Evolutionary conservation across 2,888 invertebrate genomes (phyloP), one percentile per base, ranked within the genome.

Genomic region (Andrena bucephala): DNA sequence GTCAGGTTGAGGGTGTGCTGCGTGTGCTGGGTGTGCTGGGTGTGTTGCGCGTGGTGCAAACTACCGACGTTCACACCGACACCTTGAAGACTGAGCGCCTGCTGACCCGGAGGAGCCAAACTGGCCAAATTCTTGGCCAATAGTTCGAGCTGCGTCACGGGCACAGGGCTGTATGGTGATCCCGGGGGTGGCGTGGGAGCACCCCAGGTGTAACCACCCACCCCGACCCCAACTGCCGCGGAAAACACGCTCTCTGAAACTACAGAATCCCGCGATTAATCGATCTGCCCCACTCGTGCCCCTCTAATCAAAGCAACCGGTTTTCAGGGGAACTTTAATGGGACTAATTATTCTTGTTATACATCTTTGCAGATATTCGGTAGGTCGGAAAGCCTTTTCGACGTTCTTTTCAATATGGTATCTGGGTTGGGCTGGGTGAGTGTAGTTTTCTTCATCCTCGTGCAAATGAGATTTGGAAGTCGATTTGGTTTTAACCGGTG

Each of bases 201-300:
- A 62, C 96, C 96, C 93, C 95, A 95, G 84, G 94, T 93, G 94
- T 95, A 95, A 84, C 96, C 95, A 86, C 93, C 93, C 85, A 93
- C 90, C 65, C 93, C 93, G 52, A 93, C 93, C 67, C 93, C 93
- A 77, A 93, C 93, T 63, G 96, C 95, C 48, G 96, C 95, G 63
- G 96, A 96, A 94, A 96, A 96, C 89, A 96, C 94, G 87, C 96
- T 96, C 94, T 96, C 96, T 93, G 96, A 95, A 93, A 96, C 96
- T 96, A 94, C 83, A 90, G 78, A 83, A 82, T 72, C 67, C 85
- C 33, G 48, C 79, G 79, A 86, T 87, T 87, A 87, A 87, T 87
- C 87, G 87, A 87, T 87, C 80, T 68, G 62, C 54, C 54, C 33
- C 52, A 54, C 59, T 65, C 36, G 27, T 10, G 33, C 8, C 27